A percentile compares a stretch with the other conserved stretches of the same genome.
Evolutionary conservation across 2,888 invertebrate genomes (phyloP).

Genomic region (Ormyrus nitidulus): DNA sequence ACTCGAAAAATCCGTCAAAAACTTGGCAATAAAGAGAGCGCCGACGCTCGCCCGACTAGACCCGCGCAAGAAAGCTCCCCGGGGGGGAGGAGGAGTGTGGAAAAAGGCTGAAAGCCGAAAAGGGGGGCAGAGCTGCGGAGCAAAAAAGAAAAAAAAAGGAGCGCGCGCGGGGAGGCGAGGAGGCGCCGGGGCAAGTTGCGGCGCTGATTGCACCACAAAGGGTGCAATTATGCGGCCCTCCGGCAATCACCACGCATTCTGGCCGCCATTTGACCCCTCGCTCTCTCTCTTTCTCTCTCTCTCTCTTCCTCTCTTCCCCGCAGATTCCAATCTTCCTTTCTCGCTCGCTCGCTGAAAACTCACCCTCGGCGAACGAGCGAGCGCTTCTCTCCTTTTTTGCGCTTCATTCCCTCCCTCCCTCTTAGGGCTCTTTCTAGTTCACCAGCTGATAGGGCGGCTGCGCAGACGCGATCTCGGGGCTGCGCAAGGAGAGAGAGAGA

Average conservation of each 20-base stretch:
- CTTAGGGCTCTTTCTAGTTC: too few relatives aligned
- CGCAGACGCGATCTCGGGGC: slow-evolving; percentile 19
- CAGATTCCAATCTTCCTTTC: slow-evolving; percentile 4
- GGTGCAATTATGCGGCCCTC: slow-evolving; percentile 76
- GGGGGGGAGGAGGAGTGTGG: neutral
- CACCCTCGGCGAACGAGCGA: slow-evolving; percentile 46
- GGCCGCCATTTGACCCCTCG: slow-evolving; percentile 72
- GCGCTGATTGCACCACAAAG: slow-evolving; percentile 76
- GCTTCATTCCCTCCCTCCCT: neutral
- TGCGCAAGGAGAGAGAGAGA: neutral
- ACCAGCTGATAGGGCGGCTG: slow-evolving; percentile 6
- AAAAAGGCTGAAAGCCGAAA: neutral
- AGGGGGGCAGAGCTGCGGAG: slow-evolving; percentile 24
- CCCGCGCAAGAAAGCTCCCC: neutral
- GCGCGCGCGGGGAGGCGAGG: slow-evolving; percentile 23
- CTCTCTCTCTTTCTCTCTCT: slow-evolving; percentile 52
- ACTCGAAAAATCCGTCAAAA: too few relatives aligned
- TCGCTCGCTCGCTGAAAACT: slow-evolving; percentile 53
- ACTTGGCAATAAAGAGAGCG: neutral
- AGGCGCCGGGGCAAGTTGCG: slow-evolving; percentile 69
- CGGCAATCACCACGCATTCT: slow-evolving; percentile 76
- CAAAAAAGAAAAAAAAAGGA: too few relatives aligned
- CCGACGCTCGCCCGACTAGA: neutral
- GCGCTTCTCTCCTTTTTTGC: slow-evolving; percentile 23
- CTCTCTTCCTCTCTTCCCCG: slow-evolving; percentile 46